These are phyloP conservation scores for Heterodera filipjevi DNA, from an alignment of 2,888 invertebrate genomes.

Conservation along the genomic window DNA sequence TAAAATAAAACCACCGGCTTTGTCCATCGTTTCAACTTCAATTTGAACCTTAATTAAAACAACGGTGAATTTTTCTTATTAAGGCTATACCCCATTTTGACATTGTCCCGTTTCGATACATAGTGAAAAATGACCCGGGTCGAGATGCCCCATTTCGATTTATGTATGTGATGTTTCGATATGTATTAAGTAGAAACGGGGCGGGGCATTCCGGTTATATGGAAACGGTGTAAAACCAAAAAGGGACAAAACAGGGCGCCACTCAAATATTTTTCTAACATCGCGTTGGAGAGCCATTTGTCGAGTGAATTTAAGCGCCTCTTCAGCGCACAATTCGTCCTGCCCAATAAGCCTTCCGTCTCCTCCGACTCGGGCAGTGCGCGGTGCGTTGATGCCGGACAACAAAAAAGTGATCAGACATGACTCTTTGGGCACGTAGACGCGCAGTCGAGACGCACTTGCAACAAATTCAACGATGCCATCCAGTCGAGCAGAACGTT, in stretches of 20 bases:
- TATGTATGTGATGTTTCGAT: too few relatives aligned
- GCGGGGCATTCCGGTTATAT: too few relatives aligned
- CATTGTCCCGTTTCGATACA: too few relatives aligned
- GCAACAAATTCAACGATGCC: conserved; percentile 95
- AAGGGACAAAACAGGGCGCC: too few relatives aligned
- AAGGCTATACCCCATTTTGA: too few relatives aligned
- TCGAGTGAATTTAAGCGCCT: conserved; percentile 86
- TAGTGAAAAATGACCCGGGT: too few relatives aligned
- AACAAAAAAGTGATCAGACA: conserved; percentile 91
- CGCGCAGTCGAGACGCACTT: conserved; percentile 87
- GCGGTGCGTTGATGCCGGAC: conserved; percentile 71
- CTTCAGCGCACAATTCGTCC: conserved; percentile 90
- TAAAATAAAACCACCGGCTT: conserved; percentile 95
- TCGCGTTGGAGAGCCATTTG: conserved; percentile 88
- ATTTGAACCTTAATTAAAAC: conserved; percentile 74
- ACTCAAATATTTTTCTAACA: conserved; percentile 57
- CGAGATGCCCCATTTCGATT: too few relatives aligned
- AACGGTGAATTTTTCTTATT: conserved; percentile 25
- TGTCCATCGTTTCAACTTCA: conserved; percentile 90
- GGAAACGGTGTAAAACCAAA: too few relatives aligned
- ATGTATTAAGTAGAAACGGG: too few relatives aligned
- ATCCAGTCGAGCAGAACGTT: conserved; percentile 76
- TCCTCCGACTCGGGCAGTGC: conserved; percentile 68
- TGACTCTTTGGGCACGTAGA: conserved; percentile 91
- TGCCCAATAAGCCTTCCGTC: conserved; percentile 72